These are phyloP conservation scores for Acleris sparsana DNA, from an alignment of 2,888 invertebrate species.

Conservation along the genomic window DNA sequence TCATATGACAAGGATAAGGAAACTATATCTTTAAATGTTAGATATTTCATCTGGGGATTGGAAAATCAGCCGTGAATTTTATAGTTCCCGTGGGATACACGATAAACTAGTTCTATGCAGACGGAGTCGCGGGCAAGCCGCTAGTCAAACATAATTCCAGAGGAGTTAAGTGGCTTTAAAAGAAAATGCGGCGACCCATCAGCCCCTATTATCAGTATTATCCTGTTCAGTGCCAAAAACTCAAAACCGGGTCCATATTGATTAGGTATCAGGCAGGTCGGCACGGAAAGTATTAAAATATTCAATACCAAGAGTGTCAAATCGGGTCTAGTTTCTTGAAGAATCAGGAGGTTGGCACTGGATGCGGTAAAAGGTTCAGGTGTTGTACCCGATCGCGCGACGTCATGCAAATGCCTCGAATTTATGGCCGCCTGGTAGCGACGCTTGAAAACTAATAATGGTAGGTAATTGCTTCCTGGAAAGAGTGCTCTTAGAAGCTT, in stretches of 20 bases:
- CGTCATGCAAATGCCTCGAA: slow-evolving; percentile 20
- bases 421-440: slow-evolving; percentile 21
- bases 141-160: background rate
- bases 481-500: background rate
- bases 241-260: no score
- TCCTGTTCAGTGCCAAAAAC: no score
- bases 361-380: slow-evolving; percentile 11
- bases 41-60: no score
- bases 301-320: no score
- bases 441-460: slow-evolving; percentile 16
- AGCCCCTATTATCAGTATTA: no score
- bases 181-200: background rate
- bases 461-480: slow-evolving; percentile 11
- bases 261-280: no score
- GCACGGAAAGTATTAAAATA: no score
- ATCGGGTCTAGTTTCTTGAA: no score
- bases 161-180: slow-evolving; percentile 8
- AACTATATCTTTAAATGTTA: background rate
- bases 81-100: background rate
- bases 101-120: background rate
- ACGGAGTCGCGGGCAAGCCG: background rate
- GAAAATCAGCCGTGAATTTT: background rate
- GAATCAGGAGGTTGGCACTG: no score
- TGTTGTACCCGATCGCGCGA: slow-evolving; percentile 13
- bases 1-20: background rate